phyloP scores from a whole-genome alignment of 2,888 invertebrate genomes.

The Hemaris fuciformis region DNA sequence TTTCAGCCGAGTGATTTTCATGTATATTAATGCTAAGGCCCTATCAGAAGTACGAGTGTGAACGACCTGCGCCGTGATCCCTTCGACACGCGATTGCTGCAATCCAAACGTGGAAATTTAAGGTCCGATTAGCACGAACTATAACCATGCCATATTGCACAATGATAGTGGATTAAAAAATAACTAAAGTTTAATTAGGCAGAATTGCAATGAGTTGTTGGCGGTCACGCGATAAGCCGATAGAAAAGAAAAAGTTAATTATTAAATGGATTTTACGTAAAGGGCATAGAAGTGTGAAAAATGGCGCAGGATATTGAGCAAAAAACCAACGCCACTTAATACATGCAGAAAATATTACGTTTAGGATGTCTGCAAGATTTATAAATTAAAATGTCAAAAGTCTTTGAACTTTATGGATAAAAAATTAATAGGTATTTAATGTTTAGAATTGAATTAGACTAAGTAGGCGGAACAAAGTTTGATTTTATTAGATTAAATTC shows the following conservation, averaged over 20 bases:
- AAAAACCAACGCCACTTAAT: background rate
- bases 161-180: constrained; percentile 5
- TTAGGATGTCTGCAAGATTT: background rate
- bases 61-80: constrained; percentile 36
- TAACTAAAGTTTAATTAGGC: constrained; percentile 5
- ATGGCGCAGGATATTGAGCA: background rate
- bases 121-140: constrained; percentile 30
- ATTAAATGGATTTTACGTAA: background rate
- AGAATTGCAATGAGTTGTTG: background rate
- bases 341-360: background rate
- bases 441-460: background rate
- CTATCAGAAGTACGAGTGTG: constrained; percentile 37
- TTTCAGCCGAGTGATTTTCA: constrained; percentile 34
- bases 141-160: constrained; percentile 7
- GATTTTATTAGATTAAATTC: background rate
- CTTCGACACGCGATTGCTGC: constrained; percentile 31
- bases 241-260: constrained; percentile 6
- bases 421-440: background rate
- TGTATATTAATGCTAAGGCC: constrained; percentile 39
- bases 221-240: constrained; percentile 1
- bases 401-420: background rate
- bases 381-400: background rate
- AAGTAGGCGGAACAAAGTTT: background rate
- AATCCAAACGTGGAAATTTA: constrained; percentile 29
- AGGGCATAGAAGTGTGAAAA: background rate